Conservation (phyloP, 2,888 invertebrate species). For the Drosophila eohydei region DNA sequence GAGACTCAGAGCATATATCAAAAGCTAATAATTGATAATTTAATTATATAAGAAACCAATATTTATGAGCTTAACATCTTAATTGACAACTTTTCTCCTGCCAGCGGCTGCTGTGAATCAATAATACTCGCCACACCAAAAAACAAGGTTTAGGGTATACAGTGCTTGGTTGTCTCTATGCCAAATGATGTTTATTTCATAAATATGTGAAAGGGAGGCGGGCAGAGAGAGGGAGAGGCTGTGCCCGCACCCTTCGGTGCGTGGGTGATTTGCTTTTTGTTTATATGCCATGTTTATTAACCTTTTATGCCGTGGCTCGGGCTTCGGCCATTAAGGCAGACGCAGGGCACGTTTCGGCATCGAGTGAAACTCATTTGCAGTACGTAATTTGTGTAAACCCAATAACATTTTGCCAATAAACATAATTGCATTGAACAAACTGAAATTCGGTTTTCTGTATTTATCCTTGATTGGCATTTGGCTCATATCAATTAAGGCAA, state of each 20-base stretch:
- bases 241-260: constrained; percentile 10
- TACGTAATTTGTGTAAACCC: constrained; percentile 69
- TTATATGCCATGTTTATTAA: constrained; percentile 28
- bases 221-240: neutral
- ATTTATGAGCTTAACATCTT: constrained; percentile 1
- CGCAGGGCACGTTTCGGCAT: constrained; percentile 56
- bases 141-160: neutral
- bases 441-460: constrained; percentile 8
- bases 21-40: constrained; percentile 3
- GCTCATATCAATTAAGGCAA: constrained; percentile 33
- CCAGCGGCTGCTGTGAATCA: neutral
- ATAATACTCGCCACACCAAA: neutral
- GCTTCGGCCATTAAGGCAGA: constrained; percentile 36
- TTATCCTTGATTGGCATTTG: constrained; percentile 43
- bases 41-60: neutral
- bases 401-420: constrained; percentile 74
- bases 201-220: neutral
- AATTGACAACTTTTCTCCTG: neutral
- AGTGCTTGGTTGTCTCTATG: constrained; percentile 10
- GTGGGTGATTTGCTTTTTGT: constrained; percentile 40
- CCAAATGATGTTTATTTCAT: constrained; percentile 30
- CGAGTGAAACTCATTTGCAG: constrained; percentile 48
- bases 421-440: constrained; percentile 68
- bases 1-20: neutral
- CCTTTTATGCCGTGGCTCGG: neutral